Evolutionary conservation across 2,113 vertebrate genomes (phyloP), one percentile per base, ranked within the genome.

Genomic region (Psettodes erumei): DNA sequence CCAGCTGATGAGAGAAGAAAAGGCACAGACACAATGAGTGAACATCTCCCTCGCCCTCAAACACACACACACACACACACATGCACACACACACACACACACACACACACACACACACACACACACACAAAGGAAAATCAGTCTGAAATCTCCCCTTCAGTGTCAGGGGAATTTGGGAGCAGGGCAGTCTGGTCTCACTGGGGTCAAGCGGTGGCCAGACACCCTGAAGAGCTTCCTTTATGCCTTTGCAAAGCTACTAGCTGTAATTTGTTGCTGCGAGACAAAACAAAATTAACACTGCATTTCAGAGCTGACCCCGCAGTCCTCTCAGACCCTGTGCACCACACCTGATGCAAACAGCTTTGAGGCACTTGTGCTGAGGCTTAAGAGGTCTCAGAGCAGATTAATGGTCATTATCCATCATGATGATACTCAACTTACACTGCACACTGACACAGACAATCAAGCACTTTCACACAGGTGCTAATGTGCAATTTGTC

Each of bases 1-100:
- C 97, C 89, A 99, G 96, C 98, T 99, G 89, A 89, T 76, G 40
- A 87, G 64, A 86, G 76, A 83, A 84, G 82, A 62, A 65, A 87
- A 23, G 58, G 72, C 15, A 66, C 35, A 74, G 59, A 81, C 73
- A 87, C 60, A 69, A 74, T 79, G 75, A 67, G 15, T 56, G 53
- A 68, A 25, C 54, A 45, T 58, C 45, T 70, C 68, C 61, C 0
- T 40, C n/a, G 42, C 81, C 48, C 53, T 11, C 67, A 58, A 70
- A 84, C 76, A 86, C 60, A 77, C 19, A 48, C 55, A 50, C 8
- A 47, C 48, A 66, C 23, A 56, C 70, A 76, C 16, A 37, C 45
- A 71, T 47, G 43, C 43, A 51, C 30, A 66, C 62, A 43, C 58
- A 27, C 28, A 47, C 62, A 50, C 60, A 63, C 32, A 43, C 37